These are phyloP conservation scores for Sinodicranocentrus sp. DNA, from an alignment of 2,888 invertebrate genomes.

Conservation along the genomic window DNA sequence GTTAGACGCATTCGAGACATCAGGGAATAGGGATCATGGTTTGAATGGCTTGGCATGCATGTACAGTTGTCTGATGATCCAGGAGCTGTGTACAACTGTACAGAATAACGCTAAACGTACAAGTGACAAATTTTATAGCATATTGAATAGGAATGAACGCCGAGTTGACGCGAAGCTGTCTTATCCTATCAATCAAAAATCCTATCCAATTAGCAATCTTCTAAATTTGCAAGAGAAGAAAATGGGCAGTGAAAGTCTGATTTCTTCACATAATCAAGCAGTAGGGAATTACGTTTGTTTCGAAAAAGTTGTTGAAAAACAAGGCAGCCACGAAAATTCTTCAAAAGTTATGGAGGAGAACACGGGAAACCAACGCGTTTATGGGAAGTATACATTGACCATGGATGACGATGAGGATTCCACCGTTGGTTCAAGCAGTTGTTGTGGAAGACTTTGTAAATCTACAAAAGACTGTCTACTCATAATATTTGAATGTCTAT, in stretches of 20 bases:
- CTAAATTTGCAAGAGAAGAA: background rate
- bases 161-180: background rate
- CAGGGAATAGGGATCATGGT: too few species aligned
- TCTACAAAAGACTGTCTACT: constrained; percentile 49
- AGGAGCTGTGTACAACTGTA: too few species aligned
- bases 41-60: too few species aligned
- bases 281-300: constrained; percentile 40
- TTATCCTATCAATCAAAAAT: background rate
- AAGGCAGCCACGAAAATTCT: constrained; percentile 38
- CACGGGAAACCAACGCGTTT: constrained; percentile 2
- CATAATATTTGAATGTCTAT: constrained; percentile 54
- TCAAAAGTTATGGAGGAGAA: background rate
- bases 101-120: too few species aligned
- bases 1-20: too few species aligned
- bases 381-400: constrained; percentile 52
- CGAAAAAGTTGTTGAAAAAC: constrained; percentile 18
- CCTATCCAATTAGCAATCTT: background rate
- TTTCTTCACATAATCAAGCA: constrained; percentile 25
- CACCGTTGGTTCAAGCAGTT: background rate
- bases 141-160: background rate
- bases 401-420: constrained; percentile 33
- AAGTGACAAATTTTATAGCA: background rate
- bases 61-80: too few species aligned
- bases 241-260: constrained; percentile 57
- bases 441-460: constrained; percentile 39